Base-by-base conservation (phyloP, 2,797 vertebrate species). In the Dendrocincla tyrannina region DNA sequence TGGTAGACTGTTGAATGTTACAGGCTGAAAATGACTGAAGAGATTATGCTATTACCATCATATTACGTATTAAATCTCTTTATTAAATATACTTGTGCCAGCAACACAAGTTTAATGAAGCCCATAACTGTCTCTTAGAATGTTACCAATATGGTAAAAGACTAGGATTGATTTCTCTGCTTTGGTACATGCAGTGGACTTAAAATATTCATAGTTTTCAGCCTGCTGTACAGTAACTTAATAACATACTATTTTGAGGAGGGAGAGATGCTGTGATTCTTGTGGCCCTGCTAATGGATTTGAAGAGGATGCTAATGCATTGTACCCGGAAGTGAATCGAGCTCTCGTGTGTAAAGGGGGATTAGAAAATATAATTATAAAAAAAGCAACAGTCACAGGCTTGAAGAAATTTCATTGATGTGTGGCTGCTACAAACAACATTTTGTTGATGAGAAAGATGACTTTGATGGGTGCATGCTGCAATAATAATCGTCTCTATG, bases 251-350 rank as follows among this genome's bases (percentile, higher is more conserved):
- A 94, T 97, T 97, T 88, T 97, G 97, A 97, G 96, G 96, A 97
- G 95, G 91, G 92, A 96, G 89, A 44, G 96, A 95, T 97, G 95
- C 97, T 95, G 94, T 97, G 96, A 97, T 97, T 97, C 97, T 96
- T 97, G 95, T 95, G 97, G 98, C 97, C 96, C 94, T 92, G 96
- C 97, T 98, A 98, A 98, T 98, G 98, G 98, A 98, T 98, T 97
- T 98, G 97, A 98, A 98, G 98, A 98, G 98, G 98, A 96, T 98
- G 97, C 97, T 98, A 98, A 98, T 98, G 97, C 94, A 96, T 97
- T 96, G 97, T 93, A 98, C 97, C 97, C 98, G 96, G 95, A 95
- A 96, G 97, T 96, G 96, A 97, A 97, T 89, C 96, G 97, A 98
- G 96, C 97, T 98, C 97, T 98, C 33, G 63, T 97, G 97, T 98